phyloP scores from a whole-genome alignment of 2,113 vertebrate genomes.

The Microcebus tavaratra region DNA sequence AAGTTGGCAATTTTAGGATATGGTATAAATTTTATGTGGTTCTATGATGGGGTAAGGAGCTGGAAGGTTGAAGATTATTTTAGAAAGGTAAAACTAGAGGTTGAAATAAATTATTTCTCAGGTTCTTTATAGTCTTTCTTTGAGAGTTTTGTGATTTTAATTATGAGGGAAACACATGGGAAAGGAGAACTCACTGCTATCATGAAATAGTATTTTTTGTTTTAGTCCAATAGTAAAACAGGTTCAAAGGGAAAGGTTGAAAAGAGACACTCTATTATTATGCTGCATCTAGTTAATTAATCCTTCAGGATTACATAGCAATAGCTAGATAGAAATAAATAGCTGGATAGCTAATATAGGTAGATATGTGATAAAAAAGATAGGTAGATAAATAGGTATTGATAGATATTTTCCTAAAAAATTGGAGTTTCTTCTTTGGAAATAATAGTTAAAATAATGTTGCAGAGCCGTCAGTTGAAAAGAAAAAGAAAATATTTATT shows the following conservation, averaged over 20 bases:
- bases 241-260: background rate
- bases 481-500: slow-evolving; percentile 19
- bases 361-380: background rate
- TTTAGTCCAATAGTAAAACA: background rate
- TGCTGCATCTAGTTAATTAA: background rate
- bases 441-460: background rate
- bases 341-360: background rate
- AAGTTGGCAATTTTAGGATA: background rate
- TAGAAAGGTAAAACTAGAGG: background rate
- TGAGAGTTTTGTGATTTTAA: background rate
- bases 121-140: background rate
- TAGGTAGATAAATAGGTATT: background rate
- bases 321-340: background rate
- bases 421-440: background rate
- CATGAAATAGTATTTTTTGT: background rate
- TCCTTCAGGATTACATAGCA: background rate
- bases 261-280: background rate
- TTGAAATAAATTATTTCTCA: background rate
- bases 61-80: background rate
- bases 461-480: background rate
- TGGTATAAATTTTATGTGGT: background rate
- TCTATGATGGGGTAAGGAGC: background rate
- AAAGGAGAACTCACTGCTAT: background rate
- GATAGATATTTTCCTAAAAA: background rate
- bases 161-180: background rate